A percentile compares a stretch with the other conserved stretches of the same genome.
These are phyloP conservation scores for Pollicipes pollicipes DNA, from an alignment of 1,140 invertebrate genomes.

Conservation along the genomic window DNA sequence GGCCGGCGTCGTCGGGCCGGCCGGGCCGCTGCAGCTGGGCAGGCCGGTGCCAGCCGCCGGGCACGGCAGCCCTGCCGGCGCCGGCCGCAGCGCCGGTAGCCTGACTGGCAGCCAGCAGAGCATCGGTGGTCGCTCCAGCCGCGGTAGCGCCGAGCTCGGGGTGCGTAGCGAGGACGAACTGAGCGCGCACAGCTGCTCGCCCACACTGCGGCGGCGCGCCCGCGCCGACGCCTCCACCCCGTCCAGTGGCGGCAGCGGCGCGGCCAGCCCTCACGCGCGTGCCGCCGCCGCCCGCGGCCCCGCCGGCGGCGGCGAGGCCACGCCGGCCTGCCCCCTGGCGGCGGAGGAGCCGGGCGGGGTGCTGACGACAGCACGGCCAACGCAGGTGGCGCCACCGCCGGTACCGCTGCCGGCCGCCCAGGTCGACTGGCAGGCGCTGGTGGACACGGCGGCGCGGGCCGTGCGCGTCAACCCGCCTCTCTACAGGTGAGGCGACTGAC, in stretches of 20 bases:
- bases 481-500: neutral
- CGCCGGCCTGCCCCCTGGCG: too few relatives aligned
- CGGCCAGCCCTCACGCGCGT: neutral
- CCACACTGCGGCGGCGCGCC: too few relatives aligned
- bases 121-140: neutral
- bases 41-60: too few relatives aligned
- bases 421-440: conserved; percentile 57
- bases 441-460: conserved; percentile 51
- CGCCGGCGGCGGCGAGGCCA: neutral
- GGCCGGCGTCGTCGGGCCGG: too few relatives aligned
- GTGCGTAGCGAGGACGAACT: neutral
- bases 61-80: too few relatives aligned
- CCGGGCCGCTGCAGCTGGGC: too few relatives aligned
- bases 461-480: conserved; percentile 33
- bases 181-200: neutral
- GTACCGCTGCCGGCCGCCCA: conserved; percentile 22
- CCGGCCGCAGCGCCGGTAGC: too few relatives aligned
- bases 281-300: too few relatives aligned
- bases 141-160: too few relatives aligned
- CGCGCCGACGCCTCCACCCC: neutral
- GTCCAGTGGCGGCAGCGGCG: neutral
- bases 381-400: neutral
- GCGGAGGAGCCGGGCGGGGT: neutral
- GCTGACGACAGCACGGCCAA: neutral
- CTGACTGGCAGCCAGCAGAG: neutral